These are phyloP conservation scores for Agelas oroides DNA, from an alignment of 37 sponge, comb jelly and placozoan species.

Conservation along the genomic window DNA sequence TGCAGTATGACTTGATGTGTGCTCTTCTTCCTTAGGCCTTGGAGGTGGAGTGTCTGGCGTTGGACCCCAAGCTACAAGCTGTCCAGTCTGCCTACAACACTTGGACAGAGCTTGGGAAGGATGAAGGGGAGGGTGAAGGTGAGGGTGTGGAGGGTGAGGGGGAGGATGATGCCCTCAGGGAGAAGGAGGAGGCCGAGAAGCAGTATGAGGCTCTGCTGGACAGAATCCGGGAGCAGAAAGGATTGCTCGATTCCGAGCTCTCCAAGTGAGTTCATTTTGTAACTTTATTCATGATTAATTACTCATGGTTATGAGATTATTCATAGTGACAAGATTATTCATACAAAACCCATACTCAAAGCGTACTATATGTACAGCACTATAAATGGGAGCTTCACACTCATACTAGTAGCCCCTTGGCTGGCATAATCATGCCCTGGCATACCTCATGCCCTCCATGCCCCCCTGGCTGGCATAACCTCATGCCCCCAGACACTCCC, in stretches of 20 bases:
- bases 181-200: constrained; percentile 33
- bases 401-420: no score
- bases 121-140: neutral
- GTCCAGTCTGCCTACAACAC: constrained; percentile 29
- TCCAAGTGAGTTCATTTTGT: constrained; percentile 37
- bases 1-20: no score
- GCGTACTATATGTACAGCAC: no score
- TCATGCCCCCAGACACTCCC: no score
- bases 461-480: no score
- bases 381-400: no score
- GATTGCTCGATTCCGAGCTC: constrained; percentile 35
- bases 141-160: constrained; percentile 24
- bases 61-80: constrained; percentile 47
- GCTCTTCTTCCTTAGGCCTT: neutral
- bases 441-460: no score
- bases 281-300: neutral
- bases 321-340: no score
- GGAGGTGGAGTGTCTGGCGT: constrained; percentile 53
- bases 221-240: constrained; percentile 23
- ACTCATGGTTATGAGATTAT: no score
- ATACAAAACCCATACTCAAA: no score
- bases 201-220: constrained; percentile 27
- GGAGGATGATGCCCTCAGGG: constrained; percentile 33
- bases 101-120: constrained; percentile 11
- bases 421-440: no score